Conservation (phyloP, 2,888 invertebrate species). For the Morpho helenor region DNA sequence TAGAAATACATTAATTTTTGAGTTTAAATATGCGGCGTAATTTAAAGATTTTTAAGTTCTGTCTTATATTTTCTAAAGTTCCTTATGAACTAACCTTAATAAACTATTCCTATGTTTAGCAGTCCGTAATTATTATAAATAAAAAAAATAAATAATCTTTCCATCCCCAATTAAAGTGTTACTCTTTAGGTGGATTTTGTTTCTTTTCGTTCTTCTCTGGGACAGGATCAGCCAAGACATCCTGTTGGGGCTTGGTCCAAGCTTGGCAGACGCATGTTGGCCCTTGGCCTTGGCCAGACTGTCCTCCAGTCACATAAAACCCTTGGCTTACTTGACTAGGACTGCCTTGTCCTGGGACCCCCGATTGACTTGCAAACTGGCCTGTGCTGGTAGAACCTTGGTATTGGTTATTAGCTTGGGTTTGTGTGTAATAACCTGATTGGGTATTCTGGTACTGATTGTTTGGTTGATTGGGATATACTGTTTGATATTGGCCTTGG, state of each 20-base stretch:
- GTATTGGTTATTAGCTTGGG: conserved; percentile 26
- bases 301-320: conserved; percentile 42
- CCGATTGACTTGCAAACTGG: conserved; percentile 16
- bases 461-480: conserved; percentile 17
- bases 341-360: conserved; percentile 12
- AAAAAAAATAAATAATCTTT: conserved; percentile 2
- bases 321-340: conserved; percentile 34
- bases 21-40: no score
- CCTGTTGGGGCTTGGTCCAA: conserved; percentile 51
- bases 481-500: conserved; percentile 18
- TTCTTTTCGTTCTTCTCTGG: conserved; percentile 37
- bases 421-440: conserved; percentile 17
- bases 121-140: background rate
- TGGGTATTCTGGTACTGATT: conserved; percentile 23
- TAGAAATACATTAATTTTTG: no score
- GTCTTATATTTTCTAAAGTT: no score
- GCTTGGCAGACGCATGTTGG: conserved; percentile 67
- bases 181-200: conserved; percentile 22
- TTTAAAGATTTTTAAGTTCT: no score
- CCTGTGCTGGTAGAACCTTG: conserved; percentile 23
- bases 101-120: no score
- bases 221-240: conserved; percentile 29
- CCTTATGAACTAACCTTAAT: no score
- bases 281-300: conserved; percentile 39
- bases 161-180: background rate